phyloP scores from a whole-genome alignment of 2,888 invertebrate species.

The Eupeodes latifasciatus region DNA sequence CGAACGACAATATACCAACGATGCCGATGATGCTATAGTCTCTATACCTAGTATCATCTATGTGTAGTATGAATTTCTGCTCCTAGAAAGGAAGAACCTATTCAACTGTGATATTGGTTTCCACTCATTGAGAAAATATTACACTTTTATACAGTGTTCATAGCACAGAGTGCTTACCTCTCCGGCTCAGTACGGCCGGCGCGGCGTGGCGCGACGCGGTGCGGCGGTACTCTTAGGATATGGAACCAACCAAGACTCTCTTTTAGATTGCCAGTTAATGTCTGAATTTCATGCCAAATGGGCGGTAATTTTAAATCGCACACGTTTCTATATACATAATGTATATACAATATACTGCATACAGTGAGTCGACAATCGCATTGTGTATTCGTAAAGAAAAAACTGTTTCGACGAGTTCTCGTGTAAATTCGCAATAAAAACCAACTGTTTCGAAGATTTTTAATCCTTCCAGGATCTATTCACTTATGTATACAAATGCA shows the following conservation, averaged over 20 bases:
- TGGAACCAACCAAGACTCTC: not conserved
- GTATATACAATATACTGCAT: not conserved
- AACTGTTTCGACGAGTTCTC: not conserved
- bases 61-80: not conserved
- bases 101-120: slow-evolving; percentile 74
- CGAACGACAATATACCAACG: slow-evolving; percentile 31
- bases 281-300: slow-evolving; percentile 68
- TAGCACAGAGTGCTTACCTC: slow-evolving; percentile 9
- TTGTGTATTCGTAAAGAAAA: not conserved
- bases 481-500: not conserved
- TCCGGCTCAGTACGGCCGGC: not conserved
- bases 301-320: slow-evolving; percentile 54
- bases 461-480: slow-evolving; percentile 29
- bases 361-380: not conserved
- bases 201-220: too few relatives aligned
- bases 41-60: not conserved
- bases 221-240: slow-evolving; percentile 10
- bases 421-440: slow-evolving; percentile 59
- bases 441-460: slow-evolving; percentile 45
- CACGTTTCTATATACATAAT: not conserved
- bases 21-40: slow-evolving; percentile 41
- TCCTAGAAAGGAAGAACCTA: slow-evolving; percentile 39
- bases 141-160: slow-evolving; percentile 34
- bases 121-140: slow-evolving; percentile 74
- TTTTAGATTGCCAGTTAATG: slow-evolving; percentile 60